phyloP scores from a whole-genome alignment of 1,140 invertebrate species.

The Planococcus citri region DNA sequence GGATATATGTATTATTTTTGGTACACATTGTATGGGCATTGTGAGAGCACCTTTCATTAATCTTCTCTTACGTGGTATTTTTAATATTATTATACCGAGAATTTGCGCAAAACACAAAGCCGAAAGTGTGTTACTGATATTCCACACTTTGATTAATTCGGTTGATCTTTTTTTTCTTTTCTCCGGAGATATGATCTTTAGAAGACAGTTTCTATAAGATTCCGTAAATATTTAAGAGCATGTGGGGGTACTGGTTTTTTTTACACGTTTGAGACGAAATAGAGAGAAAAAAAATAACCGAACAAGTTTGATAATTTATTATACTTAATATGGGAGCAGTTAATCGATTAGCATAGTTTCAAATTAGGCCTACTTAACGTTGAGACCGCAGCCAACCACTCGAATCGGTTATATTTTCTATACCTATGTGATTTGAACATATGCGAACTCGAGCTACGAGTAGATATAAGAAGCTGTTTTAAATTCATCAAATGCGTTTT shows the following conservation, averaged over 20 bases:
- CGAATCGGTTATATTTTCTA: too few relatives aligned
- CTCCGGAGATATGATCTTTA: neutral
- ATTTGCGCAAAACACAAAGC: neutral
- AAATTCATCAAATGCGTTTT: too few relatives aligned
- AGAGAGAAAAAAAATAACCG: neutral
- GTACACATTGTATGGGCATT: neutral
- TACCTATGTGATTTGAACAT: too few relatives aligned
- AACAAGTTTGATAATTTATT: neutral
- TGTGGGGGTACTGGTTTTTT: neutral
- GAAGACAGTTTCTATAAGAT: neutral
- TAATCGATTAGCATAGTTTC: too few relatives aligned
- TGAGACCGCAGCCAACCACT: too few relatives aligned
- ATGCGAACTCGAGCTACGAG: too few relatives aligned
- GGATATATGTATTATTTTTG: neutral
- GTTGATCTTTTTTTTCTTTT: neutral
- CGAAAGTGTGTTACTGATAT: neutral
- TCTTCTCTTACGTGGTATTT: slow-evolving; percentile 5
- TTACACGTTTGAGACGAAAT: too few relatives aligned
- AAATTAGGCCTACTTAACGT: too few relatives aligned
- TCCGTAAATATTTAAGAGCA: neutral
- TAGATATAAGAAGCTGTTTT: too few relatives aligned
- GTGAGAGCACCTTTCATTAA: neutral
- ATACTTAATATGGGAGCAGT: neutral
- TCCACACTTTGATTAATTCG: neutral
- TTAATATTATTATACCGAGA: neutral